phyloP scores from a whole-genome alignment of 2,888 invertebrate genomes.

The Geotrupes spiniger region DNA sequence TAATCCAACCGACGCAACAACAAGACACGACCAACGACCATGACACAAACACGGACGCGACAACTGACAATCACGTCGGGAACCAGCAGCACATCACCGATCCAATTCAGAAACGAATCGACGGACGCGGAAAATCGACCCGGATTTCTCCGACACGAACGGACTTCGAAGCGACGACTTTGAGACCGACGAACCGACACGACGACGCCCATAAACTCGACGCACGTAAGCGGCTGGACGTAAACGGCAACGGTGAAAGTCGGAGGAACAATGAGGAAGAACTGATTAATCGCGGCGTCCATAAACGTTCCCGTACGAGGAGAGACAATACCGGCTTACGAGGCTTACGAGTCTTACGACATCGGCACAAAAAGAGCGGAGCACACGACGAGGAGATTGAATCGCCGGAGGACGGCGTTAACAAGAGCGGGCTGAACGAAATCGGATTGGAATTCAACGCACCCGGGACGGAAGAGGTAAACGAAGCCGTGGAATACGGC shows the following conservation, averaged over 20 bases:
- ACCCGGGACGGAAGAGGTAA: constrained; percentile 50
- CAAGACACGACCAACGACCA: constrained; percentile 7
- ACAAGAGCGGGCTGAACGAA: neutral
- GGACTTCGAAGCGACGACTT: constrained; percentile 1
- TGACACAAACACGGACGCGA: constrained; percentile 14
- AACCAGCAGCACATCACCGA: neutral
- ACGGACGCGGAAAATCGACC: no score
- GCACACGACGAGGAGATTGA: neutral
- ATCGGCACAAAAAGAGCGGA: neutral
- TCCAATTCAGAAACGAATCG: constrained; percentile 1
- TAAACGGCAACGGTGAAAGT: constrained; percentile 11
- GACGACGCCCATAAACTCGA: no score
- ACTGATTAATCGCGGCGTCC: constrained; percentile 3
- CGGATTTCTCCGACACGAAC: neutral
- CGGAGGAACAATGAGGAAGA: neutral
- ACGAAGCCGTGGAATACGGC: constrained; percentile 66
- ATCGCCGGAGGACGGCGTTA: neutral
- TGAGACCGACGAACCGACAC: neutral
- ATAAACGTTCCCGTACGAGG: neutral
- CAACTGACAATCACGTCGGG: neutral
- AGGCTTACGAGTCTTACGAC: no score
- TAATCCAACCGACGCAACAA: constrained; percentile 1
- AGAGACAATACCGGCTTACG: neutral
- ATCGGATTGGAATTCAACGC: constrained; percentile 6
- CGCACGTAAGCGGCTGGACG: constrained; percentile 1